Conservation (phyloP, 2,113 vertebrate species). For the Serranochromis macrocephalus region DNA sequence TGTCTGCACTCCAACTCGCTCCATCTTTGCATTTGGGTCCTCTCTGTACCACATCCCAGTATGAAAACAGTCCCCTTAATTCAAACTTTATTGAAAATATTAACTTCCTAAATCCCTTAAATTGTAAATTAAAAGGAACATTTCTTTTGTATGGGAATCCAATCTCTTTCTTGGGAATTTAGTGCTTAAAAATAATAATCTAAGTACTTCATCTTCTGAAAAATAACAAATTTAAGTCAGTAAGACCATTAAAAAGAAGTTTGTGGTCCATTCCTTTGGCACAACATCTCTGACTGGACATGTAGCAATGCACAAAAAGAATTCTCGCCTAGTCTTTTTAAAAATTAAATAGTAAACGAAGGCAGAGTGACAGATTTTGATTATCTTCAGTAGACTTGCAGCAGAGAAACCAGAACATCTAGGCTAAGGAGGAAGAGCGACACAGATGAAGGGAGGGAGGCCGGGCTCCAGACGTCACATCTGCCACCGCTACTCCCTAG, state of each 20-base stretch:
- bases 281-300: neutral
- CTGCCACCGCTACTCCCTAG: slow-evolving; percentile 66
- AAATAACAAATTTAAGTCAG: neutral
- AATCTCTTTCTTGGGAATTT: neutral
- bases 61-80: neutral
- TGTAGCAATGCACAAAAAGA: neutral
- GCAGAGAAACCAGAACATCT: slow-evolving; percentile 10
- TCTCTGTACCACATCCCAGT: neutral
- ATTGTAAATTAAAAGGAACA: neutral
- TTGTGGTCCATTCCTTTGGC: neutral
- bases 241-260: neutral
- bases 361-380: slow-evolving; percentile 29
- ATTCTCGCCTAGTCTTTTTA: rapidly evolving
- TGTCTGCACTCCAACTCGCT: neutral
- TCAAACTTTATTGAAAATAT: neutral
- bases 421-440: slow-evolving; percentile 28
- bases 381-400: neutral
- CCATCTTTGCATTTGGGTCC: neutral
- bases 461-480: slow-evolving; percentile 66
- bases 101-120: neutral
- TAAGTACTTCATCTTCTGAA: rapidly evolving
- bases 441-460: slow-evolving; percentile 30
- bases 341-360: neutral
- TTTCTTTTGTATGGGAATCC: neutral
- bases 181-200: neutral